Percentiles rank a stretch among this genome's conserved stretches.
These are phyloP conservation scores for Eurypyga helias DNA, from an alignment of 2,113 vertebrate genomes.

Conservation along the genomic window DNA sequence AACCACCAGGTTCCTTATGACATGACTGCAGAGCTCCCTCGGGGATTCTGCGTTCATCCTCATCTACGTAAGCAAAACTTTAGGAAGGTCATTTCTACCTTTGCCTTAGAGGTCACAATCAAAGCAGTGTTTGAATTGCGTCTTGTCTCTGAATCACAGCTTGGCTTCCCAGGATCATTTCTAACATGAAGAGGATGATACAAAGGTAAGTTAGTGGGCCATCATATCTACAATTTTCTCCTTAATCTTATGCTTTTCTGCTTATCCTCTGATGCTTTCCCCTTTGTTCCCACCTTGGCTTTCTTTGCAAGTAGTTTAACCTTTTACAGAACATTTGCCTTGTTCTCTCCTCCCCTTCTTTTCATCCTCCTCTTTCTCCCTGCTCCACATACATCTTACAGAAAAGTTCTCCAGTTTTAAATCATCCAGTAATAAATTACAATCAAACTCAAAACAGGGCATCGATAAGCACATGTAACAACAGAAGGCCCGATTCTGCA, in stretches of 20 bases:
- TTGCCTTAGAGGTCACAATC: neutral
- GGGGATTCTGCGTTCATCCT: neutral
- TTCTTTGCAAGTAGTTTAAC: neutral
- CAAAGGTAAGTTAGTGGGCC: neutral
- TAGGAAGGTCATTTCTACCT: conserved; percentile 3
- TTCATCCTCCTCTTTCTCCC: neutral
- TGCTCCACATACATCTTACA: neutral
- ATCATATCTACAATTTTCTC: neutral
- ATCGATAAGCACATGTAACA: neutral
- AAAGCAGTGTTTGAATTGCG: conserved; percentile 13
- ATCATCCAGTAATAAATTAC: neutral
- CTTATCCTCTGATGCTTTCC: neutral
- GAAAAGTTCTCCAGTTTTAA: neutral
- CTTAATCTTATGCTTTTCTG: conserved; percentile 36
- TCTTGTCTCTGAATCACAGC: conserved; percentile 3
- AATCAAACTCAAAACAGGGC: neutral
- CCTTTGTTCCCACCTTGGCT: neutral
- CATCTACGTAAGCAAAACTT: conserved; percentile 10
- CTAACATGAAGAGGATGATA: neutral
- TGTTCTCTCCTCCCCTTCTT: neutral
- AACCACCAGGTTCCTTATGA: neutral
- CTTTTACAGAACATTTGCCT: neutral
- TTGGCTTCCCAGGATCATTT: conserved; percentile 30
- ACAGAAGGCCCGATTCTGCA: neutral
- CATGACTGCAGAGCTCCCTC: neutral